Evolutionary conservation across 2,797 vertebrate species (phyloP), one percentile per base, ranked within the genome.

Genomic region (Bovichtus diacanthus): DNA sequence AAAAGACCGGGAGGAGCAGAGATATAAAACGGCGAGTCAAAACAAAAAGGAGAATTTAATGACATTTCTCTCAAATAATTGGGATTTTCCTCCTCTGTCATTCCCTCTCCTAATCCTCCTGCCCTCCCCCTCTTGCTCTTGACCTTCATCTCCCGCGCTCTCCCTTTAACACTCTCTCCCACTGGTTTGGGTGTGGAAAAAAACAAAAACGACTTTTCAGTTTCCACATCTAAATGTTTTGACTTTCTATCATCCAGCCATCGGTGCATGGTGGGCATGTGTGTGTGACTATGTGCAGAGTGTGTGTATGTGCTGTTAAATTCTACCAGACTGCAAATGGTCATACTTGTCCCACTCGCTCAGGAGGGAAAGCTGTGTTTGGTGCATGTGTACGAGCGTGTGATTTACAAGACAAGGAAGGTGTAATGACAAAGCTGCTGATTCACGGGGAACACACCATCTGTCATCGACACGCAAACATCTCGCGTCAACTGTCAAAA

Each of bases 301-400:
- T 34, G 46, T 66, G 63, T 66, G 54, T 68, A 68, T 65, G 25
- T 61, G 62, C 67, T 29, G 55, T 60, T 86, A 82, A 89, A n/a
- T 89, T 74, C 70, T 49, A 83, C 75, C 73, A 83, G 80, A 82
- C 85, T 84, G 72, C 66, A 69, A 77, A 78, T 27, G 76, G 83
- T 83, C 81, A 86, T 66, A 79, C 62, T 61, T 85, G 75, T 87
- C 83, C 76, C 54, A 68, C 61, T 73, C 13, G 1, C 70, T 83
- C 60, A 76, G 59, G 75, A 75, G 49, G 53, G 41, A 62, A 75
- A 73, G 79, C 49, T 66, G 53, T 50, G 55, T 69, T 41, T 44
- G 23, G 21, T 65, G 75, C 5, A 18, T 51, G 39, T 72, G 64
- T 51, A 11, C 54, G 39, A 25, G 47, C 3, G 9, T 55, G 61